These are phyloP conservation scores for Gavialis gangeticus DNA, from an alignment of 2,113 vertebrate species.

Conservation along the genomic window DNA sequence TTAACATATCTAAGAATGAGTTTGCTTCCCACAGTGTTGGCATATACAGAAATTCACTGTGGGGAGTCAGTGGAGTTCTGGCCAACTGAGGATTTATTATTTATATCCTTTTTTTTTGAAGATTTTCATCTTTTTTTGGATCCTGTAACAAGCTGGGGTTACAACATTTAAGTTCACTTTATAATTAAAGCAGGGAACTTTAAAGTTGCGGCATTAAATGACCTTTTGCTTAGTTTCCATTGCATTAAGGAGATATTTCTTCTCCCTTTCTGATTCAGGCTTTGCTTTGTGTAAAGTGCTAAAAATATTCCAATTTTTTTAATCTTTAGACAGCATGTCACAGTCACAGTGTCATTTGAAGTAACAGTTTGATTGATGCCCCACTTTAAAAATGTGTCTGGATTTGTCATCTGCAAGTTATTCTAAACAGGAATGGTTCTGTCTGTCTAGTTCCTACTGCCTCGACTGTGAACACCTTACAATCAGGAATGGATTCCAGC, in stretches of 20 bases:
- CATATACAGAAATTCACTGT: slow-evolving; percentile 18
- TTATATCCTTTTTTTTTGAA: neutral
- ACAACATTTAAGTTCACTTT: slow-evolving; percentile 33
- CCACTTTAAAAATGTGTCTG: fast-evolving
- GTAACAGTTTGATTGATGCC: fast-evolving
- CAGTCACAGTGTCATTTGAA: neutral
- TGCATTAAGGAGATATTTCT: neutral
- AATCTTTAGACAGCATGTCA: neutral
- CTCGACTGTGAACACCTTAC: fast-evolving
- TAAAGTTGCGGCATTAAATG: slow-evolving; percentile 39
- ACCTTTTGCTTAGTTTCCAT: slow-evolving; percentile 53
- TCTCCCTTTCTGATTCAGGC: neutral
- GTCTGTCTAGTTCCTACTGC: fast-evolving
- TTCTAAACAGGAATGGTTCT: fast-evolving
- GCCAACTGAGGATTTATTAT: slow-evolving; percentile 45
- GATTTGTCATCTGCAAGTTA: fast-evolving
- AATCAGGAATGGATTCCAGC: fast-evolving
- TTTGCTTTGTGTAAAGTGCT: too few relatives aligned
- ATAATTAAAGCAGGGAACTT: slow-evolving; percentile 44
- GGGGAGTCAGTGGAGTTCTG: neutral
- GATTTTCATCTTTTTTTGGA: slow-evolving; percentile 46
- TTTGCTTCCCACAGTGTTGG: neutral
- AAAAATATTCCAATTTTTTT: neutral
- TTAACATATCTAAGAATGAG: neutral
- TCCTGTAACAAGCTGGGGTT: neutral